Conservation (phyloP, 2,888 invertebrate genomes). For the Glomeris marginata region DNA sequence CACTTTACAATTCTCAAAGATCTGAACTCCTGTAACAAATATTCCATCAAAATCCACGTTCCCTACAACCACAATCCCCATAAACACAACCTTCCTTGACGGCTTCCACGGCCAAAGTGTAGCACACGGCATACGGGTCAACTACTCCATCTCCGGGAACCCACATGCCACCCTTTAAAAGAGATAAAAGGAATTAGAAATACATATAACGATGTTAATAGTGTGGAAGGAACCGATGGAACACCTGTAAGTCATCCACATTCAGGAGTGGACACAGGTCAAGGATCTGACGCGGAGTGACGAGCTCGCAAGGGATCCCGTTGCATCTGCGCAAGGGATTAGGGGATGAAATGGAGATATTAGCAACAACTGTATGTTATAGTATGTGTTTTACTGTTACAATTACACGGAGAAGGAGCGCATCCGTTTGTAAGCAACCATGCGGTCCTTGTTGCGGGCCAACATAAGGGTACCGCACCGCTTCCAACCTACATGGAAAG, state of each 20-base stretch:
- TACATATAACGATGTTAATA: not conserved
- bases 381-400: too few species aligned
- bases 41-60: too few species aligned
- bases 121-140: conserved; percentile 49
- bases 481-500: not conserved
- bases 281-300: conserved; percentile 58
- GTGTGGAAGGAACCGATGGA: not conserved
- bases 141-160: conserved; percentile 86
- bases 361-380: too few species aligned
- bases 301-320: conserved; percentile 57
- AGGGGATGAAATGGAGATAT: too few species aligned
- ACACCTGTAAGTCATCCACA: conserved; percentile 49
- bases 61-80: too few species aligned
- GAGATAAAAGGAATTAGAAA: not conserved
- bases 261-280: conserved; percentile 61
- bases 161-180: conserved; percentile 63
- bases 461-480: conserved; percentile 69
- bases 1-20: conserved; percentile 63
- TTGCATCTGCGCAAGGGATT: too few species aligned
- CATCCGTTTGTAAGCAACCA: conserved; percentile 67
- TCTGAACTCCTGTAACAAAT: conserved; percentile 48
- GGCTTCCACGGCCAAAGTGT: conserved; percentile 22
- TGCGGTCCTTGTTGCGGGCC: conserved; percentile 68
- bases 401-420: conserved; percentile 69
- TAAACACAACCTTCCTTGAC: conserved; percentile 24